Percentiles rank a stretch among this genome's conserved stretches.
phyloP scores from a whole-genome alignment of 2,797 vertebrate genomes.

The Darevskia nairensis region DNA sequence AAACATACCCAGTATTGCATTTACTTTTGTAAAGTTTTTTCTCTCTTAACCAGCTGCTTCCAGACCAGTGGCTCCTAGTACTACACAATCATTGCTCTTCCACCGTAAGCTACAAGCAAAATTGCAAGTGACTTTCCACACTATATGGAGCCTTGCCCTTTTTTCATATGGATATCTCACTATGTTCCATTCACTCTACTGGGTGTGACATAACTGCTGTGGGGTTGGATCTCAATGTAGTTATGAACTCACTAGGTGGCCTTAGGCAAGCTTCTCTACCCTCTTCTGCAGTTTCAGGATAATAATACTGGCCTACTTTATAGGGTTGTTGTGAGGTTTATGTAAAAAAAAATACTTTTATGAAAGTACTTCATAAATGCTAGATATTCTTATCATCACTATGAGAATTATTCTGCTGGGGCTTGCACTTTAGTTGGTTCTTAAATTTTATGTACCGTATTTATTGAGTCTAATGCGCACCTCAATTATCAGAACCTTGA shows the following conservation, averaged over 20 bases:
- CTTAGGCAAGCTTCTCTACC: neutral
- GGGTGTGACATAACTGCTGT: too few species aligned
- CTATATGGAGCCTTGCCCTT: too few species aligned
- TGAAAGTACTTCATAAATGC: constrained; percentile 36
- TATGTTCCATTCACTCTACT: too few species aligned
- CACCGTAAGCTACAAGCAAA: neutral
- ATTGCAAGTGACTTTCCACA: neutral
- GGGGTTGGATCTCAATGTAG: neutral
- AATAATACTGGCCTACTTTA: neutral
- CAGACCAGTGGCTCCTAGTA: neutral
- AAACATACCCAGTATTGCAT: constrained; percentile 57
- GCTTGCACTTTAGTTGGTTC: neutral
- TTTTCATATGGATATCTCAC: too few species aligned
- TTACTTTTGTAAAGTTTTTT: constrained; percentile 5
- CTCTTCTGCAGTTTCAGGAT: neutral
- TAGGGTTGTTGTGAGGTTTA: neutral
- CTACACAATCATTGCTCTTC: neutral
- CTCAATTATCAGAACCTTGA: too few species aligned
- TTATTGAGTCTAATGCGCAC: too few species aligned
- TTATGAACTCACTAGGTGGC: neutral
- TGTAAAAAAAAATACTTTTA: neutral
- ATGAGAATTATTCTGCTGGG: constrained; percentile 1
- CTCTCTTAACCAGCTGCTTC: neutral
- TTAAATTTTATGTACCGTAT: neutral
- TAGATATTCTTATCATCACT: neutral